phyloP scores from a whole-genome alignment of 2,113 vertebrate genomes.

The Siniperca chuatsi region DNA sequence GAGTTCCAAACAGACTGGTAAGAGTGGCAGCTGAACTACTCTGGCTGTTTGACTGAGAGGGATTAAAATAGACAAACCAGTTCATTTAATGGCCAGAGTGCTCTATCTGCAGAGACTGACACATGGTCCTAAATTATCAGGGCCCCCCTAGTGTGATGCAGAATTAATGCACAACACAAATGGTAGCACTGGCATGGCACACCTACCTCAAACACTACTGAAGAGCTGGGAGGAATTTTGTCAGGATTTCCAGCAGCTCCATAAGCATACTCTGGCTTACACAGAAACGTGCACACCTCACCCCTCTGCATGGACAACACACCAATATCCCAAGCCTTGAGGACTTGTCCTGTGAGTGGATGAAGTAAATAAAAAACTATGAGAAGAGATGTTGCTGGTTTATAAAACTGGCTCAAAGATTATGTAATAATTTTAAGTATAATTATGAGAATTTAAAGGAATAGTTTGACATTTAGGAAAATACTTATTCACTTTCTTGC shows the following conservation, averaged over 20 bases:
- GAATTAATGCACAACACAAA: constrained; percentile 20
- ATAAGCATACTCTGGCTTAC: constrained; percentile 93
- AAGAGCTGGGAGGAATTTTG: constrained; percentile 92
- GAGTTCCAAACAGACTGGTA: constrained; percentile 16
- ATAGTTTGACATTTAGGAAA: not conserved
- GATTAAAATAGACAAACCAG: constrained; percentile 53
- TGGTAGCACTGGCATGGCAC: not conserved
- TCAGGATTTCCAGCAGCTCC: constrained; percentile 90
- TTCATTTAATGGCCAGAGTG: constrained; percentile 57
- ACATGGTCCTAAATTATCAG: constrained; percentile 31
- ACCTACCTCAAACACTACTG: constrained; percentile 91
- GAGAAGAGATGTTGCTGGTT: not conserved
- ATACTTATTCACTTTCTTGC: not conserved
- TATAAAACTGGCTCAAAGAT: not conserved
- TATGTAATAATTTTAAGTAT: not conserved
- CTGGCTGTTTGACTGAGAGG: not conserved
- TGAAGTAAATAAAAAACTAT: not conserved
- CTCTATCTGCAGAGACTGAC: constrained; percentile 67
- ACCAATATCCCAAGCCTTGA: constrained; percentile 95
- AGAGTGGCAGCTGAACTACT: constrained; percentile 5
- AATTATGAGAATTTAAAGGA: not conserved
- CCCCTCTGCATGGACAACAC: constrained; percentile 94
- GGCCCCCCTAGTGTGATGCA: not conserved
- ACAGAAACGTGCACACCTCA: constrained; percentile 91
- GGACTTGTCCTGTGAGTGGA: constrained; percentile 90